Evolutionary conservation across 2,797 vertebrate species (phyloP).

Genomic region (Enoplosus armatus): DNA sequence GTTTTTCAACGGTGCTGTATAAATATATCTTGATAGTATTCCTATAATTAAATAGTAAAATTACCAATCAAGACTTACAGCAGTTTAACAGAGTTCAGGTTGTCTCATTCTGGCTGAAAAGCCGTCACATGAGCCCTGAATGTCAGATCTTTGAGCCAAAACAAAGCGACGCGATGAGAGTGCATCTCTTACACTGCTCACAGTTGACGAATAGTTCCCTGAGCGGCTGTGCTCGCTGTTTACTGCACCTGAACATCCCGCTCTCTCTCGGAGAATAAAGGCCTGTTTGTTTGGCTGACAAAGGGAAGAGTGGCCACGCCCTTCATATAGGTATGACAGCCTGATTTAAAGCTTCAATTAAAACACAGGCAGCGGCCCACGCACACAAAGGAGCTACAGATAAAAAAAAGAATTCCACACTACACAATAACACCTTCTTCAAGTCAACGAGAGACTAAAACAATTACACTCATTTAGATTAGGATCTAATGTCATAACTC

Average conservation of each 20-base stretch:
- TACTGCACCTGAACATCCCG: conserved; percentile 4
- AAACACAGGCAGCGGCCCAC: conserved; percentile 20
- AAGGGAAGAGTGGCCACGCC: conserved; percentile 49
- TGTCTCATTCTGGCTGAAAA: background rate
- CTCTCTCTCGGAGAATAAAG: conserved; percentile 54
- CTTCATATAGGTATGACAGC: conserved; percentile 59
- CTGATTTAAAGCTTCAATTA: conserved; percentile 73
- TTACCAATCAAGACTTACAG: background rate
- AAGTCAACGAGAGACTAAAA: conserved; percentile 44
- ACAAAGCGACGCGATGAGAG: background rate
- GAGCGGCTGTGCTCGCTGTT: conserved; percentile 13
- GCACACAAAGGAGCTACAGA: conserved; percentile 31
- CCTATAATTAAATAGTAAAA: background rate
- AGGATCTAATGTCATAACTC: conserved; percentile 56
- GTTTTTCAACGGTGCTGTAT: background rate
- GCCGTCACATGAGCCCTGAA: background rate
- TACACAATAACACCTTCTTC: conserved; percentile 37
- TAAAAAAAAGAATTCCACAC: conserved; percentile 12
- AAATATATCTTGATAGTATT: background rate
- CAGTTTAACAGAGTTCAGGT: background rate
- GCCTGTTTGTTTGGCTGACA: conserved; percentile 63
- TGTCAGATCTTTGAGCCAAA: background rate
- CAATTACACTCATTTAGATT: conserved; percentile 62
- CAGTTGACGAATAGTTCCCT: background rate
- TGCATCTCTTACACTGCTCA: background rate